Evolutionary conservation across 2,113 vertebrate species (phyloP), one percentile per base, ranked within the genome.

Genomic region (Rousettus leschenaultii): DNA sequence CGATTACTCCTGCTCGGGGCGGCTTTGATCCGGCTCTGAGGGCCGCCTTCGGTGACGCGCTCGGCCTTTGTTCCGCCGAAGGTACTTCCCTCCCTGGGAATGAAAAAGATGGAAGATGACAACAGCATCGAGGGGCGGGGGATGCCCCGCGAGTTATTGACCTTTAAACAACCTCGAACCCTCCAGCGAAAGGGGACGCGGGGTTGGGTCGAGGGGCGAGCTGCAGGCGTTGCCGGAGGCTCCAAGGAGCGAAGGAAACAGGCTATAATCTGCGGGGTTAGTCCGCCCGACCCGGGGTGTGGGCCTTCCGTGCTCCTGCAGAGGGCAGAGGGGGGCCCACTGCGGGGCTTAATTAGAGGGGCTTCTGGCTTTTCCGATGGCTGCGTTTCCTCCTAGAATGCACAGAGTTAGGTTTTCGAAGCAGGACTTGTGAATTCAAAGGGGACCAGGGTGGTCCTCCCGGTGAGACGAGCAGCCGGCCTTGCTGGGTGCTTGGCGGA

Each of bases 11-110:
- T 97, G 86, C 98, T 97, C 96, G 71, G 82, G 59, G 91, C 65
- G 97, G 97, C 98, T 98, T 97, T 98, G 98, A 98, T 98, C 96
- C 86, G 93, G n/a, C 96, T 97, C 98, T 94, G 95, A 96, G 87
- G 96, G 97, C 98, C 95, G 97, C 95, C 97, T 97, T 97, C 94
- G 98, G 97, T 96, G 91, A 91, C 97, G 61, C 51, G 89, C 96
- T 86, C 96, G 45, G 97, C 95, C 97, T 98, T 98, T 98, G 97
- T 98, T 98, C 97, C 90, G 63, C 85, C n/a, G 30, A 94, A 95
- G 95, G 97, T 97, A 87, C 97, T 97, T 97, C 95, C 96, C 95
- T 97, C 96, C 96, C 94, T 63, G 74, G 93, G 89, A 94, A 95
- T 74, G 51, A 22, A 8, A 33, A 59, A 73, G 66, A 55, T 45